Conservation (phyloP, 2,113 vertebrate species). For the Ardeotis arabs region DNA sequence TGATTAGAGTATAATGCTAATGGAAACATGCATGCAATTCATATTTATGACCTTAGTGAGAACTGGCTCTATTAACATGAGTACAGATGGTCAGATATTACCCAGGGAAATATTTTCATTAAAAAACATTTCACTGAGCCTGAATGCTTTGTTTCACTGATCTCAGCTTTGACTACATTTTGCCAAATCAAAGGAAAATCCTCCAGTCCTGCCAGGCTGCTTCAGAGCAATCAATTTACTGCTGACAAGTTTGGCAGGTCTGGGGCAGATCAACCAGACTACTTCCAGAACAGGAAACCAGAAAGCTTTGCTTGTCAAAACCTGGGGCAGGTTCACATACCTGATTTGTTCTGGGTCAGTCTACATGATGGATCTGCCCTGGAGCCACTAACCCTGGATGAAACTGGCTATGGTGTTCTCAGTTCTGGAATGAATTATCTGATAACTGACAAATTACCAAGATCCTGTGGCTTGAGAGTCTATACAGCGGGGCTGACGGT, state of each 20-base stretch:
- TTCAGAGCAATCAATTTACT: constrained; percentile 10
- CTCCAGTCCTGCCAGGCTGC: neutral
- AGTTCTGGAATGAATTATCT: neutral
- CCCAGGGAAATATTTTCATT: constrained; percentile 14
- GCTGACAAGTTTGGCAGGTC: neutral
- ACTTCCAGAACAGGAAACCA: neutral
- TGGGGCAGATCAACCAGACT: accelerated
- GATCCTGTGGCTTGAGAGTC: neutral
- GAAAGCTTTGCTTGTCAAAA: neutral
- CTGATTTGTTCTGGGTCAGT: neutral
- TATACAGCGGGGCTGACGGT: neutral
- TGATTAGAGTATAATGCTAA: neutral
- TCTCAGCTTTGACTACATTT: constrained; percentile 23
- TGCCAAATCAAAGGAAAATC: constrained; percentile 22
- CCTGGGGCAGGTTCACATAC: neutral
- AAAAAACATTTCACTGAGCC: neutral
- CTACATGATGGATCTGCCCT: neutral
- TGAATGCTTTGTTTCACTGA: constrained; percentile 28
- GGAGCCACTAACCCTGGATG: neutral
- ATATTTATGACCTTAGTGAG: constrained; percentile 1
- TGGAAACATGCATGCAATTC: neutral
- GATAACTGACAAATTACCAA: neutral
- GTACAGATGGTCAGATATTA: constrained; percentile 16
- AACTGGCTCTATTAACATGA: neutral
- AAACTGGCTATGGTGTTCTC: neutral